These are phyloP conservation scores for Diarsia rubi DNA, from an alignment of 2,888 invertebrate genomes.

Conservation along the genomic window DNA sequence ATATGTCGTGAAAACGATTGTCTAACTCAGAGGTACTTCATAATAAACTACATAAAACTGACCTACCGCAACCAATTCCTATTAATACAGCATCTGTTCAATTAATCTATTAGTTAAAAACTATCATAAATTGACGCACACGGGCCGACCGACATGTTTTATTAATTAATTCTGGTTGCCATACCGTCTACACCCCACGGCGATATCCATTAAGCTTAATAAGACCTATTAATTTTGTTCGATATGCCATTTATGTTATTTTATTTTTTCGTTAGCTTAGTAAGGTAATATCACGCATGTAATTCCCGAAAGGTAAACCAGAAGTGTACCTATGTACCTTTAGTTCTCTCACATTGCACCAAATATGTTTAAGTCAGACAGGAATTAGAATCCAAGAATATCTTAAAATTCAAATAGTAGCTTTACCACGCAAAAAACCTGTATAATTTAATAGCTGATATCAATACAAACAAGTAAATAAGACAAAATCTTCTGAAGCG, in stretches of 20 bases:
- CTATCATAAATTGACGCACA: constrained; percentile 33
- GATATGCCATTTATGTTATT: constrained; percentile 14
- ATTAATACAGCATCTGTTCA: constrained; percentile 19
- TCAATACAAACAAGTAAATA: too few species aligned
- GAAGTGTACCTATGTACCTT: too few species aligned
- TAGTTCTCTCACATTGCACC: too few species aligned
- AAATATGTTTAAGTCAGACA: too few species aligned
- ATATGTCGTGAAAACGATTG: not conserved
- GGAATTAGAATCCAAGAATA: too few species aligned
- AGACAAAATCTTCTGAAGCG: too few species aligned
- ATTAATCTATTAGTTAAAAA: constrained; percentile 17
- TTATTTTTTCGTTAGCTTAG: too few species aligned
- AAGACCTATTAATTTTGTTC: constrained; percentile 45
- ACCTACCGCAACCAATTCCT: constrained; percentile 16
- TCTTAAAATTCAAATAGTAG: too few species aligned
- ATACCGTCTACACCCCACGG: constrained; percentile 37
- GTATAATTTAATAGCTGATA: too few species aligned
- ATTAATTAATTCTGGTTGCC: constrained; percentile 26
- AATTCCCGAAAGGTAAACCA: too few species aligned
- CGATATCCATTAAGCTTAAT: constrained; percentile 49
- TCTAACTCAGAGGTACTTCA: not conserved
- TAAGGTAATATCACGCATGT: too few species aligned
- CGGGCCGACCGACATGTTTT: constrained; percentile 44
- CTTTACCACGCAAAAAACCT: too few species aligned
- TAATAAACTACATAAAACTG: not conserved